phyloP scores from a whole-genome alignment of 1,140 invertebrate species.

The Papilio xuthus region DNA sequence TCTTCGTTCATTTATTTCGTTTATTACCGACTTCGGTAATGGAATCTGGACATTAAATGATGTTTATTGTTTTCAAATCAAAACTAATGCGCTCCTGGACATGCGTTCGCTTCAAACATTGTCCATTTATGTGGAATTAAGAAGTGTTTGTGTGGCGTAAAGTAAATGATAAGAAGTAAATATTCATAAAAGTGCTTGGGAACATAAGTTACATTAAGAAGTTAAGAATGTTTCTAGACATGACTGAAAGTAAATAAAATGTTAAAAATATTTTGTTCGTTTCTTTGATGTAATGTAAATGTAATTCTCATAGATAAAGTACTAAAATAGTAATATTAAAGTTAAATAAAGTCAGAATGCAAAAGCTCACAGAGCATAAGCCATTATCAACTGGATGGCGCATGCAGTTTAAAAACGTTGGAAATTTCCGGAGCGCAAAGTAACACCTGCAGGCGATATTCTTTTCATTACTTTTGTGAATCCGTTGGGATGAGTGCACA shows the following conservation, averaged over 20 bases:
- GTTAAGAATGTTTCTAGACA: too few relatives aligned
- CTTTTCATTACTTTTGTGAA: slow-evolving; percentile 18
- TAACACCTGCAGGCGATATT: slow-evolving; percentile 16
- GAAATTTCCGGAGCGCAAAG: slow-evolving; percentile 3
- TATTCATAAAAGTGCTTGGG: not conserved
- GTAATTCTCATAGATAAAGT: not conserved
- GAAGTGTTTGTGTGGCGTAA: not conserved
- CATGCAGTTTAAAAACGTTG: slow-evolving; percentile 9
- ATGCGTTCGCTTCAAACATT: slow-evolving; percentile 5
- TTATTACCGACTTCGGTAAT: slow-evolving; percentile 22
- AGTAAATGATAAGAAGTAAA: not conserved
- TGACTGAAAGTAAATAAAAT: not conserved
- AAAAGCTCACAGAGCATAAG: slow-evolving; percentile 11
- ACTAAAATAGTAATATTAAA: not conserved
- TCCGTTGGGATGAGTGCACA: not conserved
- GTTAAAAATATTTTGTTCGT: too few relatives aligned
- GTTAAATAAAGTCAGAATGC: not conserved
- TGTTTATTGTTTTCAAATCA: slow-evolving; percentile 24
- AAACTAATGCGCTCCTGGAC: slow-evolving; percentile 11
- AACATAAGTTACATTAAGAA: too few relatives aligned
- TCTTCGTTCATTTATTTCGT: slow-evolving; percentile 21
- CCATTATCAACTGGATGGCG: not conserved
- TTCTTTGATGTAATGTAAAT: not conserved
- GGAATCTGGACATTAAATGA: slow-evolving; percentile 14
- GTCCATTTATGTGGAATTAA: not conserved